Conservation (phyloP, 2,797 vertebrate genomes). For the Sebastes iracundus region DNA sequence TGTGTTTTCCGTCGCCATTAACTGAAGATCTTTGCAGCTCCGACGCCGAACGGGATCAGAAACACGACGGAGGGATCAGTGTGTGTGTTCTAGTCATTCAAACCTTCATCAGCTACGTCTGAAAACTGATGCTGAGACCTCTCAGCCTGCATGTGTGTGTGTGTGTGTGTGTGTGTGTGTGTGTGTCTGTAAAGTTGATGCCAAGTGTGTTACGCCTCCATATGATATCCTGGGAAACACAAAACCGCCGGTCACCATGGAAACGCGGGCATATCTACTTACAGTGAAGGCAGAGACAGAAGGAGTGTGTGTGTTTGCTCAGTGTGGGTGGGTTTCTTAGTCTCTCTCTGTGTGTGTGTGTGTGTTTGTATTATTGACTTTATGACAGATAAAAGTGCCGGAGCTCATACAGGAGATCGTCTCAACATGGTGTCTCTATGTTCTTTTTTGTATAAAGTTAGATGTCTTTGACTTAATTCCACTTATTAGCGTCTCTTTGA, state of each 20-base stretch:
- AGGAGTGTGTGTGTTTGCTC: constrained; percentile 23
- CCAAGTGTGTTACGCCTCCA: constrained; percentile 43
- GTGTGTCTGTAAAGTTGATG: background rate
- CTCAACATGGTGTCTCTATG: background rate
- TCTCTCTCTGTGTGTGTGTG: background rate
- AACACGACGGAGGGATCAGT: background rate
- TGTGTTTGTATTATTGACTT: background rate
- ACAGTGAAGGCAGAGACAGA: constrained; percentile 46
- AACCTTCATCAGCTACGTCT: background rate
- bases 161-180: constrained; percentile 27
- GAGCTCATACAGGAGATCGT: background rate
- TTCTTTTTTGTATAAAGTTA: background rate
- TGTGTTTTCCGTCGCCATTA: background rate
- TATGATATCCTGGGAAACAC: constrained; percentile 74
- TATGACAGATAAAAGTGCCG: background rate
- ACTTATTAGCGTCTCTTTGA: no score
- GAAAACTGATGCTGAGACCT: constrained; percentile 33
- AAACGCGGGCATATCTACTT: constrained; percentile 64
- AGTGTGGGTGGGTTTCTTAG: constrained; percentile 7
- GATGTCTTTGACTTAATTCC: background rate
- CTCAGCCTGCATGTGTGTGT: constrained; percentile 11
- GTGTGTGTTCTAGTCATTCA: background rate
- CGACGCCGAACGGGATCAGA: background rate
- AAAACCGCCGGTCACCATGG: constrained; percentile 73
- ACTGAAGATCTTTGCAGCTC: background rate